Conservation (phyloP, 2,888 invertebrate species). For the Drosophila prostipennis region DNA sequence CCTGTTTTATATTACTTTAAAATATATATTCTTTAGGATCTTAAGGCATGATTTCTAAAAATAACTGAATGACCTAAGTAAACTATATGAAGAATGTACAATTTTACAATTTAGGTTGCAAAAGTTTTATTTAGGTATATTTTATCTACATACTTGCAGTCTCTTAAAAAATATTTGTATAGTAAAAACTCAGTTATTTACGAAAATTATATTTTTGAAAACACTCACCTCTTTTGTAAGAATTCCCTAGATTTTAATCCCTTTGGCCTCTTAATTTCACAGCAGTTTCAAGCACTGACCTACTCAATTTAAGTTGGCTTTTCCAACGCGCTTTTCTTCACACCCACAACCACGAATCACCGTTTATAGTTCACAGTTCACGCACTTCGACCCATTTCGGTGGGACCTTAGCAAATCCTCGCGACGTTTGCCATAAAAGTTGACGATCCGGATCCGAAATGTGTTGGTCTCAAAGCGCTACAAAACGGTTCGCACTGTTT, state of each 20-base stretch:
- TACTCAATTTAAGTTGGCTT: slow-evolving; percentile 41
- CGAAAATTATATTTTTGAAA: too few species aligned
- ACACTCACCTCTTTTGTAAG: slow-evolving; percentile 22
- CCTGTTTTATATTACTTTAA: too few species aligned
- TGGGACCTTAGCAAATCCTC: slow-evolving; percentile 47
- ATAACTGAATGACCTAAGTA: too few species aligned
- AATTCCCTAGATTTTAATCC: background rate
- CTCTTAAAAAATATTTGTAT: too few species aligned
- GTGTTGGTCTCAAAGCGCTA: slow-evolving; percentile 37
- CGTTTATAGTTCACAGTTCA: slow-evolving; percentile 27
- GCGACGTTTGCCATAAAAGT: slow-evolving; percentile 56
- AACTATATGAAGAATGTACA: too few species aligned
- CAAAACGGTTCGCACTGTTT: slow-evolving; percentile 45
- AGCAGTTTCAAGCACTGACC: slow-evolving; percentile 53
- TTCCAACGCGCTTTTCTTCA: slow-evolving; percentile 9
- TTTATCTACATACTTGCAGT: too few species aligned
- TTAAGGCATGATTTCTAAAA: too few species aligned
- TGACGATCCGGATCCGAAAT: slow-evolving; percentile 64
- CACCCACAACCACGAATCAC: slow-evolving; percentile 25
- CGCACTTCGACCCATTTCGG: slow-evolving; percentile 72
- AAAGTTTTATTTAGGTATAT: too few species aligned
- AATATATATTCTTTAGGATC: too few species aligned
- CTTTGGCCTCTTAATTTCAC: background rate
- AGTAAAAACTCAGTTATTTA: too few species aligned
- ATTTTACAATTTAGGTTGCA: too few species aligned